Conservation (phyloP, 2,113 vertebrate species). For the Micronycteris hirsuta region DNA sequence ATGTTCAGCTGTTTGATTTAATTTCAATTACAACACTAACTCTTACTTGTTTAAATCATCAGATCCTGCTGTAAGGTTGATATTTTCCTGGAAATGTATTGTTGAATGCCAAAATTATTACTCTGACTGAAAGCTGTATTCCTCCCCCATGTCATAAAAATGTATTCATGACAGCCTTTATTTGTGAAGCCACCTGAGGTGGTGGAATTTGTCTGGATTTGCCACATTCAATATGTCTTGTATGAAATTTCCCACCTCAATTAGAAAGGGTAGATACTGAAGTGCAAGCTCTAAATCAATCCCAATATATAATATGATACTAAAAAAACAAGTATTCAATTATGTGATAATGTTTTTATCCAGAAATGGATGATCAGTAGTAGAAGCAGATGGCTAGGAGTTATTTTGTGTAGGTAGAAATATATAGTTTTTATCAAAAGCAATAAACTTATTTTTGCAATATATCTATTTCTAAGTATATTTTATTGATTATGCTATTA, state of each 20-base stretch:
- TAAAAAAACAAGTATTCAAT: background rate
- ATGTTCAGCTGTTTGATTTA: conserved; percentile 24
- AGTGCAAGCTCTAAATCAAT: background rate
- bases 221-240: background rate
- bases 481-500: too few species aligned
- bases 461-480: background rate
- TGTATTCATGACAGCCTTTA: background rate
- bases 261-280: background rate
- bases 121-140: conserved; percentile 26
- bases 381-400: conserved; percentile 8
- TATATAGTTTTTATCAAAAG: conserved; percentile 31
- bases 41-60: conserved; percentile 31
- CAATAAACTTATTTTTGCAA: background rate
- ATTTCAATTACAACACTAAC: background rate
- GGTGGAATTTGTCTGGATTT: background rate
- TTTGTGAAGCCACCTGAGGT: background rate
- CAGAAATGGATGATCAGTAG: background rate
- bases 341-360: background rate
- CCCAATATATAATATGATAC: background rate
- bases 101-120: background rate
- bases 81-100: conserved; percentile 37
- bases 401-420: background rate
- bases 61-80: background rate
- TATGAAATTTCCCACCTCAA: background rate
- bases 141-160: background rate